A percentile compares a stretch with the other conserved stretches of the same genome.
phyloP scores from a whole-genome alignment of 2,797 vertebrate genomes.

The Arctocebus calabarensis region DNA sequence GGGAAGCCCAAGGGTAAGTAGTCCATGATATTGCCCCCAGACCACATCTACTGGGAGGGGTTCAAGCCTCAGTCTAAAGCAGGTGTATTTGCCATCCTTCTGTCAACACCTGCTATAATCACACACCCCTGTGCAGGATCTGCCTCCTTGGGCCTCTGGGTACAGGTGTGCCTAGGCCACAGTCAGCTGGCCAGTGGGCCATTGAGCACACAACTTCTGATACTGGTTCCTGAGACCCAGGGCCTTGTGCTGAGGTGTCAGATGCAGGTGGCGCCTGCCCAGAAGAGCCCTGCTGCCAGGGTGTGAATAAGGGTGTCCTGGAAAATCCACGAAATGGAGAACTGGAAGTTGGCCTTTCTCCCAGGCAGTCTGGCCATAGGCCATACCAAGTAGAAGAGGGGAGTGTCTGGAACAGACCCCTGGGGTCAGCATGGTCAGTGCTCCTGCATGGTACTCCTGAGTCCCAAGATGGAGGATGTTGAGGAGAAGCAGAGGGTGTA shows the following conservation, averaged over 20 bases:
- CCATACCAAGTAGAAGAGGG: background rate
- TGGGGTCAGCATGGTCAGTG: background rate
- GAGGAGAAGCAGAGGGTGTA: background rate
- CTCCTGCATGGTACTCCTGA: accelerated
- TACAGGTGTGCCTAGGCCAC: background rate
- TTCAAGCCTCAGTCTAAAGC: too few relatives aligned
- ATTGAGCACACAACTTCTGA: background rate
- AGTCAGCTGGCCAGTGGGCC: background rate
- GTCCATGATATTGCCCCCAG: background rate
- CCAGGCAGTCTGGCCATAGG: background rate
- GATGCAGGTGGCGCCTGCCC: background rate
- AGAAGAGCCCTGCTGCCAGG: accelerated
- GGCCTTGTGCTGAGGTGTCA: background rate
- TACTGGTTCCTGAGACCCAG: background rate
- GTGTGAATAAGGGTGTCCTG: background rate
- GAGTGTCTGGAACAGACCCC: background rate
- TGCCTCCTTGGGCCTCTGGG: background rate
- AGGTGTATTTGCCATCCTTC: background rate
- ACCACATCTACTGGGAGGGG: background rate
- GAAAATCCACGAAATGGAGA: slow-evolving; percentile 57
- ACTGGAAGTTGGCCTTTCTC: slow-evolving; percentile 45
- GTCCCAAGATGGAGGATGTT: background rate
- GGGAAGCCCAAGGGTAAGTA: background rate
- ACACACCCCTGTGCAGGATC: background rate
- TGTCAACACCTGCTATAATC: background rate